Evolutionary conservation across 2,888 invertebrate genomes (phyloP).

Genomic region (Penaeus monodon): DNA sequence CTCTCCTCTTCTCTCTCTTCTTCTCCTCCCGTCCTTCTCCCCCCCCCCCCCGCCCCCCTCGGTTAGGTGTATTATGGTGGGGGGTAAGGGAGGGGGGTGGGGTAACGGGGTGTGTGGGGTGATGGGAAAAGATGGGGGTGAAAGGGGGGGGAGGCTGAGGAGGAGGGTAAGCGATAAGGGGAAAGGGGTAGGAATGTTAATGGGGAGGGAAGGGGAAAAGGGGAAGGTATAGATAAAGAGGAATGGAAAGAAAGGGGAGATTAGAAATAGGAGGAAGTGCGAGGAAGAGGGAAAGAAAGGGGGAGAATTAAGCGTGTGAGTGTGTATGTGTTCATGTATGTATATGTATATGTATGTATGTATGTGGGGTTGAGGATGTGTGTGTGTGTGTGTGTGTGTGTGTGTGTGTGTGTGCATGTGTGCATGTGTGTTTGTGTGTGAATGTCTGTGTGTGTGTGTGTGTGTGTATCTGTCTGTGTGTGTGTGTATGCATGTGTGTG

Average conservation of each 20-base stretch:
- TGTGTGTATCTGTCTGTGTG: neutral
- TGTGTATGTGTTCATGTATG: neutral
- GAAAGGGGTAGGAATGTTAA: neutral
- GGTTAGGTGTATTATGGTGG: no score
- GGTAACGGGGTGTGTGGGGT: neutral
- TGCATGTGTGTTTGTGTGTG: constrained; percentile 2
- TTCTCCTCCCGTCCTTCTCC: no score
- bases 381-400: constrained; percentile 1
- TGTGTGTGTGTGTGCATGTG: constrained; percentile 5
- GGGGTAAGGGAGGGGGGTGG: neutral
- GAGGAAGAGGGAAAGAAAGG: neutral
- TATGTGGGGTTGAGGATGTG: constrained; percentile 1
- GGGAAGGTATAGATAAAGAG: neutral
- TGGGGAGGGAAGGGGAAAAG: neutral
- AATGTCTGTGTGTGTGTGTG: constrained; percentile 1
- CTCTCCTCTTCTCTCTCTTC: no score
- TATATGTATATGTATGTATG: constrained; percentile 15
- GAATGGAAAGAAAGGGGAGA: neutral
- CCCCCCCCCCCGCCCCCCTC: neutral
- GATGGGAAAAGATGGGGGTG: neutral
- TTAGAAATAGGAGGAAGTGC: neutral
- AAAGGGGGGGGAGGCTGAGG: neutral
- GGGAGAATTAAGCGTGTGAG: neutral
- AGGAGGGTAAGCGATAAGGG: neutral
- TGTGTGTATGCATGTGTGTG: constrained; percentile 16